Conservation (phyloP, 2,888 invertebrate genomes). For the Lordiphosa fenestrarum region DNA sequence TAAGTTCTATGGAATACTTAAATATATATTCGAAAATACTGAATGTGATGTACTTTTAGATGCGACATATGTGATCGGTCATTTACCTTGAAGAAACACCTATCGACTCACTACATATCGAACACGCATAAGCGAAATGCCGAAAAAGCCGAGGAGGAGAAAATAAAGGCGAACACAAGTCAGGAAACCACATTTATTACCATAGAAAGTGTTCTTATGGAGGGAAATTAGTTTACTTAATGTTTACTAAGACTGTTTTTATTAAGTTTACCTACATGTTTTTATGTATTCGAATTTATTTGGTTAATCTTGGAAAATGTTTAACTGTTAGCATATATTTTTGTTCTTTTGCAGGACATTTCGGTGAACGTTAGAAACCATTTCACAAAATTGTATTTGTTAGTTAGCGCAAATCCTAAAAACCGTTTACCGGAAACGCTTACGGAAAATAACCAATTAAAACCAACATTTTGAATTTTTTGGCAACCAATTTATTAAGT, state of each 20-base stretch:
- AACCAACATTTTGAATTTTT: too few species aligned
- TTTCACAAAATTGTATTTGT: background rate
- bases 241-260: too few species aligned
- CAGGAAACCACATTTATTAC: conserved; percentile 2
- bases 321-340: background rate
- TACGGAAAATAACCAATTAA: too few species aligned
- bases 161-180: background rate
- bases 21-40: background rate
- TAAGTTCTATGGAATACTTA: background rate
- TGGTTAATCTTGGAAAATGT: too few species aligned
- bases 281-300: too few species aligned
- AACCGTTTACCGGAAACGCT: too few species aligned
- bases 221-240: background rate
- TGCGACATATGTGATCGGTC: conserved; percentile 66
- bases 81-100: conserved; percentile 65
- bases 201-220: conserved; percentile 1
- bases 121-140: conserved; percentile 65
- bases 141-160: background rate
- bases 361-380: too few species aligned
- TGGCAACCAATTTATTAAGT: too few species aligned
- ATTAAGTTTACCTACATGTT: background rate
- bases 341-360: background rate
- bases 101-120: conserved; percentile 65
- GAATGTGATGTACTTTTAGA: conserved; percentile 23
- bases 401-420: background rate